Evolutionary conservation across 2,113 vertebrate species (phyloP).

Genomic region (Larimichthys polyactis): DNA sequence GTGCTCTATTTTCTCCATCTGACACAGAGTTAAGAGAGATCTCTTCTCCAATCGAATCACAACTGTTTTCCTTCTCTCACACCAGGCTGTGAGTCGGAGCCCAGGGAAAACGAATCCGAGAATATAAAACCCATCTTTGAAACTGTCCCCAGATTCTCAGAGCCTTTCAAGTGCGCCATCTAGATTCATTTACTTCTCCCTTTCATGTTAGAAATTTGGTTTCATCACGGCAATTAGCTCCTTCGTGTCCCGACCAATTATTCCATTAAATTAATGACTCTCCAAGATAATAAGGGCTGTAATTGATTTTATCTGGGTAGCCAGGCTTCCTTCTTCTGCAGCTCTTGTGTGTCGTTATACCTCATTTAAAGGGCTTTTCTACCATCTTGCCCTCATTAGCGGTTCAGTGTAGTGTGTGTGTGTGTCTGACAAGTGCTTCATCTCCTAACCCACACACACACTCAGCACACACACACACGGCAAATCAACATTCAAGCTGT

Average conservation of each 20-base stretch:
- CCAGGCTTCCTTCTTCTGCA: slow-evolving; percentile 45
- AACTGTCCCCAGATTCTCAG: slow-evolving; percentile 70
- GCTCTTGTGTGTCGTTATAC: slow-evolving; percentile 62
- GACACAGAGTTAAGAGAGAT: slow-evolving; percentile 54
- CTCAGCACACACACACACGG: slow-evolving; percentile 25
- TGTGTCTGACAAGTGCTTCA: slow-evolving; percentile 33
- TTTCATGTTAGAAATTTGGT: slow-evolving; percentile 79
- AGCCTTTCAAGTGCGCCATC: slow-evolving; percentile 74
- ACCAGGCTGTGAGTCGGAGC: slow-evolving; percentile 58
- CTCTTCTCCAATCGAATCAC: slow-evolving; percentile 47
- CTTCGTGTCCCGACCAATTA: slow-evolving; percentile 74
- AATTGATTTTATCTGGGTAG: slow-evolving; percentile 79
- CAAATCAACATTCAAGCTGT: slow-evolving; percentile 63
- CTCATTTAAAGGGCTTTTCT: slow-evolving; percentile 70
- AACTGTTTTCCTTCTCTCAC: slow-evolving; percentile 45
- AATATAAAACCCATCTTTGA: slow-evolving; percentile 75
- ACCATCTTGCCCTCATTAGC: slow-evolving; percentile 78
- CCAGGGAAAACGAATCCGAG: slow-evolving; percentile 58
- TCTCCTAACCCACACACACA: slow-evolving; percentile 16
- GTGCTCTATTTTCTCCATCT: slow-evolving; percentile 54
- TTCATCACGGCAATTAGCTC: slow-evolving; percentile 83
- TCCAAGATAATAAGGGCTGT: slow-evolving; percentile 68
- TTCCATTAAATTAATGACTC: slow-evolving; percentile 75
- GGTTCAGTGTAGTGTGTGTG: slow-evolving; percentile 24
- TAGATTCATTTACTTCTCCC: slow-evolving; percentile 76